phyloP scores from a whole-genome alignment of 2,797 vertebrate species.

The Crocodylus rhombifer region DNA sequence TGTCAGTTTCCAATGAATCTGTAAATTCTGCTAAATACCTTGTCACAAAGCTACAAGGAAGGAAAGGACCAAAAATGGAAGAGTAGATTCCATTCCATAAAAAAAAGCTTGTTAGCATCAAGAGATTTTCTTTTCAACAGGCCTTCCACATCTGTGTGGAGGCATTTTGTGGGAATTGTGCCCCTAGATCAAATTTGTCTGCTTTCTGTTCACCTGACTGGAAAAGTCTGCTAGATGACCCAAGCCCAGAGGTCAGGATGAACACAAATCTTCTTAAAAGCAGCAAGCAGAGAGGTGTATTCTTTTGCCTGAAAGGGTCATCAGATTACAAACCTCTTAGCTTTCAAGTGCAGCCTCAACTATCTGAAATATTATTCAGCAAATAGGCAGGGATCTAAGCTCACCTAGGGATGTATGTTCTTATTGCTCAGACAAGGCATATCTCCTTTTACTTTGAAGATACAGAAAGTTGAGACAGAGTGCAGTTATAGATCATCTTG shows the following conservation, averaged over 20 bases:
- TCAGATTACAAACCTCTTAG: not conserved
- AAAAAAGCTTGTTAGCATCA: not conserved
- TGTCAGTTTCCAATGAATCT: too few species aligned
- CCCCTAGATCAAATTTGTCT: not conserved
- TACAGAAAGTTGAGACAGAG: not conserved
- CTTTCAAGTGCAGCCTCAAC: conserved; percentile 21
- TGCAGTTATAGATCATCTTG: fast-evolving
- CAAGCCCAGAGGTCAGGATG: conserved; percentile 26
- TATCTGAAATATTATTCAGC: not conserved
- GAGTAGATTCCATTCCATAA: not conserved
- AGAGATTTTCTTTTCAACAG: fast-evolving
- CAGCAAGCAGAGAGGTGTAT: not conserved
- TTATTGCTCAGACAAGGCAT: not conserved
- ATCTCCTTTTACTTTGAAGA: not conserved
- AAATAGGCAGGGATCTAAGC: not conserved
- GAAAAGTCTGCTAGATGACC: conserved; percentile 34
- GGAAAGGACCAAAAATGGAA: not conserved
- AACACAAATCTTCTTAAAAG: conserved; percentile 19
- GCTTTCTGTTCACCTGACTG: conserved; percentile 15
- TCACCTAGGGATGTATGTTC: not conserved
- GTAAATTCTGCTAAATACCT: too few species aligned
- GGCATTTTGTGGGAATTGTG: not conserved
- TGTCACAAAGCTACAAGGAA: too few species aligned
- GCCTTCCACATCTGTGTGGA: not conserved
- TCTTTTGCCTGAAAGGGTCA: conserved; percentile 11